Conservation (phyloP, 2,113 vertebrate genomes). For the Butastur rufipennis region DNA sequence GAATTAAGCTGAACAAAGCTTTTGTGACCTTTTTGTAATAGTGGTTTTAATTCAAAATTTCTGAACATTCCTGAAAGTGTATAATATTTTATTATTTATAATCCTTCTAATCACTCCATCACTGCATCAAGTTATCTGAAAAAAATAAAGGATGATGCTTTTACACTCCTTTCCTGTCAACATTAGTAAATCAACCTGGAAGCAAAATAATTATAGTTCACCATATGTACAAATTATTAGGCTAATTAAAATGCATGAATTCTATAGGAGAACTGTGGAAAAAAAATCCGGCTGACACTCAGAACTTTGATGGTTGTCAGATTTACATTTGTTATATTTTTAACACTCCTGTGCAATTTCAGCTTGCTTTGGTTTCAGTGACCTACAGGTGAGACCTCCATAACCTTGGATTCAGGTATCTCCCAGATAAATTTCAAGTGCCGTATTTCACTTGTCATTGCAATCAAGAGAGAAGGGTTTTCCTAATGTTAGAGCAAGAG, state of each 20-base stretch:
- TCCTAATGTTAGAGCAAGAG: background rate
- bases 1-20: background rate
- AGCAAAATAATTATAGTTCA: background rate
- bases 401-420: background rate
- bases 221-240: background rate
- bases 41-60: background rate
- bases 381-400: background rate
- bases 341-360: background rate
- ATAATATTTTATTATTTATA: background rate
- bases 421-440: background rate
- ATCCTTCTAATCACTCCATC: background rate
- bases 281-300: background rate
- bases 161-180: background rate
- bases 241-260: background rate
- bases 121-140: background rate
- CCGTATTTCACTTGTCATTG: background rate
- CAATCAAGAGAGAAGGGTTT: background rate
- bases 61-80: background rate
- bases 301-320: background rate
- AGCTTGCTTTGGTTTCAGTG: background rate
- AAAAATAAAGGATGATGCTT: background rate
- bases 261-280: background rate
- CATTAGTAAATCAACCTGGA: background rate
- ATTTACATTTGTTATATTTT: background rate
- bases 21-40: background rate